phyloP scores from a whole-genome alignment of 1,140 invertebrate genomes.

The Philopotamus ludificatus region DNA sequence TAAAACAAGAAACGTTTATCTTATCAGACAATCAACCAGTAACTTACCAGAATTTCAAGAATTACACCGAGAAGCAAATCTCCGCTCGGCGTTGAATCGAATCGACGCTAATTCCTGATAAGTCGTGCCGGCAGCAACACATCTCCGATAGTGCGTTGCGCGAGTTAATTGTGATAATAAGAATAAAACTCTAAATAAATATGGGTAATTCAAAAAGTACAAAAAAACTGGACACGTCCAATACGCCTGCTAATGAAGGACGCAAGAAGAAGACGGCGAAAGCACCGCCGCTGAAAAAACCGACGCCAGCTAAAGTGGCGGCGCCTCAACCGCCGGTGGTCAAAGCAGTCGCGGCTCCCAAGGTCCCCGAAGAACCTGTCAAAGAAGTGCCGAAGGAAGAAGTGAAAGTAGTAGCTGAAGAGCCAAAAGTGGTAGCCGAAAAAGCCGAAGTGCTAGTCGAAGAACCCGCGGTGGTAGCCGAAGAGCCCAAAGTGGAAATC shows the following conservation, averaged over 20 bases:
- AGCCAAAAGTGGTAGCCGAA: neutral
- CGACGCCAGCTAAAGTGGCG: neutral
- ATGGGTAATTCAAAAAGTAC: conserved; percentile 24
- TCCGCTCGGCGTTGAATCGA: neutral
- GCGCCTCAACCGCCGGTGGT: neutral
- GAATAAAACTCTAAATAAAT: neutral
- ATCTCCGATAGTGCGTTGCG: neutral
- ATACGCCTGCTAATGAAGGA: conserved; percentile 24
- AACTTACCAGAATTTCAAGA: conserved; percentile 7
- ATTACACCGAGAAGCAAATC: conserved; percentile 1
- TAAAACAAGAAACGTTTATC: neutral
- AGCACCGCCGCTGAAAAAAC: neutral
- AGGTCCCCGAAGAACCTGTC: neutral
- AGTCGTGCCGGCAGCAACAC: neutral
- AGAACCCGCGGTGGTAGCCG: neutral
- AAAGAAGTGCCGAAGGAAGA: neutral
- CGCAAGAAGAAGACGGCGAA: conserved; percentile 3
- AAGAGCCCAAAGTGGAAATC: no score
- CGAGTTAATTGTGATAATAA: neutral
- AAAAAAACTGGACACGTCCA: conserved; percentile 26
- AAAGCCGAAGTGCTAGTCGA: neutral
- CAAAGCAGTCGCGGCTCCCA: neutral
- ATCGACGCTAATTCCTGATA: neutral
- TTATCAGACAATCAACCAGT: conserved; percentile 17
- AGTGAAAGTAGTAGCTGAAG: neutral